These are phyloP conservation scores for Macquaria ambigua DNA, from an alignment of 2,113 vertebrate species.

Conservation along the genomic window DNA sequence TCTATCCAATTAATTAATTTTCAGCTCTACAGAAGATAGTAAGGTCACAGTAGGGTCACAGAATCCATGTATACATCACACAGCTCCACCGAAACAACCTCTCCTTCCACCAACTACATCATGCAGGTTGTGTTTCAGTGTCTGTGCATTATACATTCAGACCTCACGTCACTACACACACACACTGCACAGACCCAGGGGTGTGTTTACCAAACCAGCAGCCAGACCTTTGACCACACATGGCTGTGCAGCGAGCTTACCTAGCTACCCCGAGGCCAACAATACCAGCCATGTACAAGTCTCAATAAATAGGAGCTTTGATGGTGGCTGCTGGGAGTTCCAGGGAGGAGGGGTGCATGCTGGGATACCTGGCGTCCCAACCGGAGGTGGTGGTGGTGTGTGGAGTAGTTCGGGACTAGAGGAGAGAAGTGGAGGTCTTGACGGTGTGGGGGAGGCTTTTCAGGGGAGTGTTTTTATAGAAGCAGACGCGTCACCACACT, in stretches of 20 bases:
- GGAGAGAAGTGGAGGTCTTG: constrained; percentile 74
- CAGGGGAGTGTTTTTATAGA: constrained; percentile 78
- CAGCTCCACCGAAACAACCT: constrained; percentile 22
- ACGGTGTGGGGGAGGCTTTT: constrained; percentile 50
- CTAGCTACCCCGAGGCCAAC: constrained; percentile 62
- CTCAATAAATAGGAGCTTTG: constrained; percentile 86
- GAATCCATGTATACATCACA: constrained; percentile 18
- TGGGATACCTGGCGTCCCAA: constrained; percentile 80
- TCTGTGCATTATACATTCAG: constrained; percentile 53
- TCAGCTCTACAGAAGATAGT: background rate
- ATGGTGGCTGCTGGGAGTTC: constrained; percentile 79
- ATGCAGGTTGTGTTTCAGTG: constrained; percentile 26
- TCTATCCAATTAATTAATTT: background rate
- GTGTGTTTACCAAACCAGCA: constrained; percentile 70
- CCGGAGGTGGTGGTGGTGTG: constrained; percentile 69
- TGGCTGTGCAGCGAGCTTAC: constrained; percentile 52
- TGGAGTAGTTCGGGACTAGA: constrained; percentile 56
- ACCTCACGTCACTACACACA: constrained; percentile 53
- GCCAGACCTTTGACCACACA: constrained; percentile 77
- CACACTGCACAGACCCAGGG: constrained; percentile 22
- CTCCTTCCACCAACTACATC: constrained; percentile 27
- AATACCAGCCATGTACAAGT: constrained; percentile 78
- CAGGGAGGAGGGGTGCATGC: constrained; percentile 73
- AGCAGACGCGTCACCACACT: constrained; percentile 75
- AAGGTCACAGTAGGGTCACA: constrained; percentile 35